Evolutionary conservation across 2,888 invertebrate genomes (phyloP).

Genomic region (Teleogryllus oceanicus): DNA sequence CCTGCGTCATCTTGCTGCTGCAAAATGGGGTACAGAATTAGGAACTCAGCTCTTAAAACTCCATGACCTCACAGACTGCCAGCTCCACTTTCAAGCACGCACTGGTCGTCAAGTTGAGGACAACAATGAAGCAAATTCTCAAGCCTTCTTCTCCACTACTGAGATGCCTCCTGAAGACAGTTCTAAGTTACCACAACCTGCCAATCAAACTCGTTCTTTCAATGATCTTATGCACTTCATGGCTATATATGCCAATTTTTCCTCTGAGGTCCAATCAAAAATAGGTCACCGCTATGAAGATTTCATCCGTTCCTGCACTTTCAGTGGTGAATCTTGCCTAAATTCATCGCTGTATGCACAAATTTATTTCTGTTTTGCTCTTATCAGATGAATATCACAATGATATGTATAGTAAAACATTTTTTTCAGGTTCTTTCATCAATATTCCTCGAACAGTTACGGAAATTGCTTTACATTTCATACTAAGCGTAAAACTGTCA

Average conservation of each 20-base stretch:
- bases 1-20: constrained; percentile 30
- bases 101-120: neutral
- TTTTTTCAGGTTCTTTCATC: constrained; percentile 35
- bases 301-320: constrained; percentile 36
- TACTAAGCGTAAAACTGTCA: constrained; percentile 36
- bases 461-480: constrained; percentile 38
- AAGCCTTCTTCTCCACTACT: neutral
- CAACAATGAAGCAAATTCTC: neutral
- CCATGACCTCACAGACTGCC: constrained; percentile 28
- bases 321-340: constrained; percentile 36
- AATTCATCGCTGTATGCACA: constrained; percentile 34
- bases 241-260: constrained; percentile 35
- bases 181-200: neutral
- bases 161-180: neutral
- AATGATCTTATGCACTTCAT: constrained; percentile 38
- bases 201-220: constrained; percentile 37
- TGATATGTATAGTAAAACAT: too few species aligned
- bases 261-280: constrained; percentile 30
- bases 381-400: too few species aligned
- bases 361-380: neutral
- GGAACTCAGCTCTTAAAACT: constrained; percentile 31
- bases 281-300: constrained; percentile 34
- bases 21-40: constrained; percentile 29
- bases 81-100: constrained; percentile 24
- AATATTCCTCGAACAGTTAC: constrained; percentile 31